Evolutionary conservation across 2,797 vertebrate genomes (phyloP).

Genomic region (Sebastes minor): DNA sequence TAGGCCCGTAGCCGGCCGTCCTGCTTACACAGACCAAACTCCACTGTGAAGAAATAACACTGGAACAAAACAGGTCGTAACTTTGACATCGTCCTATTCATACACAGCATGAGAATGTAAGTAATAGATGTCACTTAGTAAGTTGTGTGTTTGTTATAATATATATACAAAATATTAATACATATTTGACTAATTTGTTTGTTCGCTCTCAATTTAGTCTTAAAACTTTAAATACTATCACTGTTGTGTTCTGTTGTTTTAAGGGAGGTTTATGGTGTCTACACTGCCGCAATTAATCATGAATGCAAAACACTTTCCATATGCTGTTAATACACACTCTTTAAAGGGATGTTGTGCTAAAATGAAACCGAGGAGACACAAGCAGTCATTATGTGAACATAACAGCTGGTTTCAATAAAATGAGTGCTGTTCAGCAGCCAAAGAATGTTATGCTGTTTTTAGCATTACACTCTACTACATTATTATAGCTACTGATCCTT

Average conservation of each 20-base stretch:
- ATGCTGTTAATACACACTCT: not conserved
- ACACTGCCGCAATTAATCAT: not conserved
- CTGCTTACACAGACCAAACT: slow-evolving; percentile 95
- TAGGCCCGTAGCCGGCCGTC: slow-evolving; percentile 90
- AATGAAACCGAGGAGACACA: not conserved
- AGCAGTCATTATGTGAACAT: not conserved
- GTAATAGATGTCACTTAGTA: not conserved
- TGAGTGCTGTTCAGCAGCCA: not conserved
- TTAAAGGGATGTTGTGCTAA: not conserved
- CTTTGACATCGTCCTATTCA: not conserved
- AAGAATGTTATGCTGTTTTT: not conserved
- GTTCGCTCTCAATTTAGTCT: not conserved
- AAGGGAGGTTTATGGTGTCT: not conserved
- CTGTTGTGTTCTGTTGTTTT: not conserved
- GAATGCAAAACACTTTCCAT: not conserved
- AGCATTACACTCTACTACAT: not conserved
- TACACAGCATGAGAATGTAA: not conserved
- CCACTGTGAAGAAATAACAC: slow-evolving; percentile 98
- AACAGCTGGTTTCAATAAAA: not conserved
- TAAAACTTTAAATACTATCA: not conserved
- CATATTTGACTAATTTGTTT: not conserved
- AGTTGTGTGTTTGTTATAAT: not conserved
- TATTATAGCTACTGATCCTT: not conserved
- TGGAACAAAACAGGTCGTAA: slow-evolving; percentile 57
- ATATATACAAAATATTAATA: not conserved